Conservation (phyloP, 2,888 invertebrate species). For the Lasioglossum oenotherae region DNA sequence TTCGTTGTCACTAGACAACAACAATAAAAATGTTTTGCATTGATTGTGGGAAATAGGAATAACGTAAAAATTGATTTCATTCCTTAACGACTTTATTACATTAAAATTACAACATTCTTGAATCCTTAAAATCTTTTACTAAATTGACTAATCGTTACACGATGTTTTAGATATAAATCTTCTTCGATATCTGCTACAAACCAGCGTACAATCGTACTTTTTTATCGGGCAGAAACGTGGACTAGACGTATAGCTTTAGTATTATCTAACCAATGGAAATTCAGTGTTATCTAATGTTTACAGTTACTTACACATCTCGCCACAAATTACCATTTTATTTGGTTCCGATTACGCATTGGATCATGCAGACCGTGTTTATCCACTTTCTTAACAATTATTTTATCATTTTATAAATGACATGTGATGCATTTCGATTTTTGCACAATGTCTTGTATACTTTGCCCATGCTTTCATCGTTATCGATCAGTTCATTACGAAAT, state of each 20-base stretch:
- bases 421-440: not conserved
- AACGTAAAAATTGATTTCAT: too few species aligned
- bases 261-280: not conserved
- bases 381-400: not conserved
- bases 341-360: not conserved
- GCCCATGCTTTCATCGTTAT: too few species aligned
- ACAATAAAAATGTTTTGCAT: too few species aligned
- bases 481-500: too few species aligned
- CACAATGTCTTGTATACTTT: not conserved
- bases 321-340: not conserved
- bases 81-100: too few species aligned
- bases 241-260: not conserved
- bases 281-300: not conserved
- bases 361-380: not conserved
- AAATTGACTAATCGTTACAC: too few species aligned
- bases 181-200: not conserved
- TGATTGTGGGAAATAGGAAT: too few species aligned
- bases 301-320: not conserved
- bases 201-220: too few species aligned
- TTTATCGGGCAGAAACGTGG: not conserved
- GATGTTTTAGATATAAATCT: too few species aligned
- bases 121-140: too few species aligned
- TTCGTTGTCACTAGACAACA: too few species aligned
- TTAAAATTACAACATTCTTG: too few species aligned
- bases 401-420: not conserved